A percentile compares a stretch with the other conserved stretches of the same genome.
Conservation (phyloP, 2,797 vertebrate genomes). For the Emydoidea blandingii region DNA sequence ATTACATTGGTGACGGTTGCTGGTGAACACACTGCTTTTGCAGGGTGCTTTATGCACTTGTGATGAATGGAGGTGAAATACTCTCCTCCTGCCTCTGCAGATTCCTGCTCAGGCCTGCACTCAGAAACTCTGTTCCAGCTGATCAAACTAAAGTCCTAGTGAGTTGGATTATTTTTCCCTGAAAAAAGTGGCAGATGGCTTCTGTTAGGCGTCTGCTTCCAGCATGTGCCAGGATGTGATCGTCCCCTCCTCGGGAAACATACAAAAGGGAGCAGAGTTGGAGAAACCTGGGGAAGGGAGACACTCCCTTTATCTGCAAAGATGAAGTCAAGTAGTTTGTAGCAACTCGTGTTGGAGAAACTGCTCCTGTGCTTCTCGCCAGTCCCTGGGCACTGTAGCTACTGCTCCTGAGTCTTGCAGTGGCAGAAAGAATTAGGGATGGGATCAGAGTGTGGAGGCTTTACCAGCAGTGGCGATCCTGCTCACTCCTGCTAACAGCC, state of each 20-base stretch:
- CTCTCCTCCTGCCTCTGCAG: neutral
- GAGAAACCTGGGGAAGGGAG: constrained; percentile 45
- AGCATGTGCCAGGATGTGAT: constrained; percentile 71
- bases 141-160: constrained; percentile 66
- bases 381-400: fast-evolving
- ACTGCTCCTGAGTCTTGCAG: fast-evolving
- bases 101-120: constrained; percentile 56
- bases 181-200: constrained; percentile 71
- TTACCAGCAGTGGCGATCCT: too few relatives aligned
- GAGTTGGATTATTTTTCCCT: constrained; percentile 61
- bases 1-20: fast-evolving
- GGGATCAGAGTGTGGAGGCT: neutral
- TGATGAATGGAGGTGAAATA: neutral
- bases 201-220: constrained; percentile 71
- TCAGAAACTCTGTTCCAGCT: constrained; percentile 49
- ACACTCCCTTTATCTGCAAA: neutral
- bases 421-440: neutral
- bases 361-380: fast-evolving
- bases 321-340: neutral
- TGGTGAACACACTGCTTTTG: fast-evolving
- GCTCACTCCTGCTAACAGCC: neutral
- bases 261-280: constrained; percentile 61
- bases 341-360: neutral
- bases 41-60: fast-evolving
- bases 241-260: constrained; percentile 44